A percentile compares a stretch with the other conserved stretches of the same genome.
phyloP scores from a whole-genome alignment of 1,140 invertebrate genomes.

The Ceratoteleas bidentatus region DNA sequence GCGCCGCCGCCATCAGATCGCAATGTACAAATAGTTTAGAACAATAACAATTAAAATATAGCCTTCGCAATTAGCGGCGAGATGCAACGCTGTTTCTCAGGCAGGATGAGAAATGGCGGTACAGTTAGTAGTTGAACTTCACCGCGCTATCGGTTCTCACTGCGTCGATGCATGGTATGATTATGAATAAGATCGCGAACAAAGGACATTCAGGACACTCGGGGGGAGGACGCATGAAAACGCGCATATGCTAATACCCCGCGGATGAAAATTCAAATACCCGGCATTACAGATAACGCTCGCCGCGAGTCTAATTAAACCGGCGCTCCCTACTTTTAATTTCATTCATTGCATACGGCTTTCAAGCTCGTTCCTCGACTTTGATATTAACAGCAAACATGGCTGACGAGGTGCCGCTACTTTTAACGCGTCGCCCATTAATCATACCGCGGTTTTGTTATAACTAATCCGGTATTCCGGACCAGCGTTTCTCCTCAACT shows the following conservation, averaged over 20 bases:
- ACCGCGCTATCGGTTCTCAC: constrained; percentile 8
- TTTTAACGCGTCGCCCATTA: background rate
- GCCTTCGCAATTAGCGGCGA: constrained; percentile 4
- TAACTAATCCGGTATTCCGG: background rate
- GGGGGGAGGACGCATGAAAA: too few species aligned
- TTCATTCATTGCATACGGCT: background rate
- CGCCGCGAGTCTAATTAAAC: too few species aligned
- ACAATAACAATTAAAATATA: constrained; percentile 22
- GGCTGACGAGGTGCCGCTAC: background rate
- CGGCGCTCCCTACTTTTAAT: too few species aligned
- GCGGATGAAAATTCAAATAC: background rate
- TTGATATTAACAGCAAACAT: background rate
- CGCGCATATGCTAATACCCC: background rate
- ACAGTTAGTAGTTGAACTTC: constrained; percentile 2
- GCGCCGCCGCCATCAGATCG: constrained; percentile 2
- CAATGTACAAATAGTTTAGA: constrained; percentile 6
- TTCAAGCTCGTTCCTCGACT: background rate
- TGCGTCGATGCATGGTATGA: background rate
- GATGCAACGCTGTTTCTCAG: background rate
- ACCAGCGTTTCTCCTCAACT: background rate
- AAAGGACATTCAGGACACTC: background rate
- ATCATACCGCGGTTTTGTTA: background rate
- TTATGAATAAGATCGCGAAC: background rate
- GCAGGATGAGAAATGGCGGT: constrained; percentile 6
- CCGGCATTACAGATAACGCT: background rate